Evolutionary conservation across 2,797 vertebrate genomes (phyloP).

Genomic region (Sebastes umbrosus): DNA sequence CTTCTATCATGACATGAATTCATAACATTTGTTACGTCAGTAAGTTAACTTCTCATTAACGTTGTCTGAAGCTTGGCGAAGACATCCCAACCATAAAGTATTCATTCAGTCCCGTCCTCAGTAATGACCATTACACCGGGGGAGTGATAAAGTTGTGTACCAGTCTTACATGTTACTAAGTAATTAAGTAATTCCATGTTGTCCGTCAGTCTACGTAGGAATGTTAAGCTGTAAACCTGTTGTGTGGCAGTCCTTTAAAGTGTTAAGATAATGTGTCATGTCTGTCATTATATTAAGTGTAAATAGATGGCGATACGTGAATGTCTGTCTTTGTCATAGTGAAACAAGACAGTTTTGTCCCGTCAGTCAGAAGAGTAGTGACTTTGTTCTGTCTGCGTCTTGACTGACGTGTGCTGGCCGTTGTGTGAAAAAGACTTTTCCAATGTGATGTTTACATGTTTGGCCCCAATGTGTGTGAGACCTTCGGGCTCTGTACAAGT

Average conservation of each 20-base stretch:
- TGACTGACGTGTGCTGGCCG: slow-evolving; percentile 40
- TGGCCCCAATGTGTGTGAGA: slow-evolving; percentile 61
- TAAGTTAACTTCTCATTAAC: slow-evolving; percentile 41
- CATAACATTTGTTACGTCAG: slow-evolving; percentile 43
- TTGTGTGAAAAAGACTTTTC: slow-evolving; percentile 48
- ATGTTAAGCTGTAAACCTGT: slow-evolving; percentile 57
- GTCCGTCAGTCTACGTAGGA: slow-evolving; percentile 61
- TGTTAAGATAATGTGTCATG: slow-evolving; percentile 42
- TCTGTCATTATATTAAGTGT: slow-evolving; percentile 48
- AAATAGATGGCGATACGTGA: slow-evolving; percentile 35
- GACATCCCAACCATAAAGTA: slow-evolving; percentile 44
- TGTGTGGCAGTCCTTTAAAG: slow-evolving; percentile 56
- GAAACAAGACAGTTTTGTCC: slow-evolving; percentile 53
- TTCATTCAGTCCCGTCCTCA: slow-evolving; percentile 53
- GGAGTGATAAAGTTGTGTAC: slow-evolving; percentile 81
- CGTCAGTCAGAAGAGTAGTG: slow-evolving; percentile 56
- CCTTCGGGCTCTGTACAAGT: slow-evolving; percentile 62
- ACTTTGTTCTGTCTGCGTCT: slow-evolving; percentile 68
- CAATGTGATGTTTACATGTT: slow-evolving; percentile 53
- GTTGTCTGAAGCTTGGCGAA: slow-evolving; percentile 18
- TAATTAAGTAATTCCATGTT: slow-evolving; percentile 60
- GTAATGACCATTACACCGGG: slow-evolving; percentile 59
- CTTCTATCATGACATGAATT: slow-evolving; percentile 43
- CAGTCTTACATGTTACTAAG: slow-evolving; percentile 61
- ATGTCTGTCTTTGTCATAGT: slow-evolving; percentile 62